A percentile compares a stretch with the other conserved stretches of the same genome.
These are phyloP conservation scores for Elegia similella DNA, from an alignment of 2,888 invertebrate genomes.

Conservation along the genomic window DNA sequence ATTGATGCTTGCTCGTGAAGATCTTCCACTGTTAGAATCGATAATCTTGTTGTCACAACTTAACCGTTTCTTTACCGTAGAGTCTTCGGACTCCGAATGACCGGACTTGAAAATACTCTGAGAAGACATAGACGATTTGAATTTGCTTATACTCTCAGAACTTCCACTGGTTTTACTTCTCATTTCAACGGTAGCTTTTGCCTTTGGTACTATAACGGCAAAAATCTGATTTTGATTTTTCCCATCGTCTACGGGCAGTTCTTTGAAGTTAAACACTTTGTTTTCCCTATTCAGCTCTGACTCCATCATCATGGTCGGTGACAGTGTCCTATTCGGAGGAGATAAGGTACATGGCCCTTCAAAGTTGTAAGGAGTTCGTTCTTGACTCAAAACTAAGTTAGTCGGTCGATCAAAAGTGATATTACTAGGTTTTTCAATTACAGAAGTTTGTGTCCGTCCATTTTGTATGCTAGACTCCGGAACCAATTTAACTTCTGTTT, in stretches of 20 bases:
- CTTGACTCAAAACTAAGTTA: constrained; percentile 55
- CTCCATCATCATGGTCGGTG: constrained; percentile 70
- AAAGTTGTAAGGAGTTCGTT: constrained; percentile 47
- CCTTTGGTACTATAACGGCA: constrained; percentile 75
- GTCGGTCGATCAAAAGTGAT: constrained; percentile 54
- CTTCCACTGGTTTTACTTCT: constrained; percentile 52
- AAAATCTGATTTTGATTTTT: constrained; percentile 61
- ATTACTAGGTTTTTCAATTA: constrained; percentile 61
- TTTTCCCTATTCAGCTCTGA: constrained; percentile 58
- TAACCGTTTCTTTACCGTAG: constrained; percentile 65
- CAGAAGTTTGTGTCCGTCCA: constrained; percentile 49
- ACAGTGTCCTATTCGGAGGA: constrained; percentile 71
- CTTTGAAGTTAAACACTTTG: constrained; percentile 70
- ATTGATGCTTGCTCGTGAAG: constrained; percentile 67
- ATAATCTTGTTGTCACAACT: constrained; percentile 74
- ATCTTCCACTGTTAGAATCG: constrained; percentile 53
- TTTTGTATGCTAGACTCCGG: constrained; percentile 42
- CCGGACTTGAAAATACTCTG: constrained; percentile 63
- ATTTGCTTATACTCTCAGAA: constrained; percentile 60
- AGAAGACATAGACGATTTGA: constrained; percentile 57
- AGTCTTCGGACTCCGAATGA: constrained; percentile 70
- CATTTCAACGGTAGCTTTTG: constrained; percentile 49
- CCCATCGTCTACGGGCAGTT: constrained; percentile 56
- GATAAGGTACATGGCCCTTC: constrained; percentile 70
- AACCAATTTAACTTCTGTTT: constrained; percentile 81